Evolutionary conservation across 30 jellyfish, hydroid and myxozoan genomes (phyloP).

Genomic region (Turritopsis dohrnii): DNA sequence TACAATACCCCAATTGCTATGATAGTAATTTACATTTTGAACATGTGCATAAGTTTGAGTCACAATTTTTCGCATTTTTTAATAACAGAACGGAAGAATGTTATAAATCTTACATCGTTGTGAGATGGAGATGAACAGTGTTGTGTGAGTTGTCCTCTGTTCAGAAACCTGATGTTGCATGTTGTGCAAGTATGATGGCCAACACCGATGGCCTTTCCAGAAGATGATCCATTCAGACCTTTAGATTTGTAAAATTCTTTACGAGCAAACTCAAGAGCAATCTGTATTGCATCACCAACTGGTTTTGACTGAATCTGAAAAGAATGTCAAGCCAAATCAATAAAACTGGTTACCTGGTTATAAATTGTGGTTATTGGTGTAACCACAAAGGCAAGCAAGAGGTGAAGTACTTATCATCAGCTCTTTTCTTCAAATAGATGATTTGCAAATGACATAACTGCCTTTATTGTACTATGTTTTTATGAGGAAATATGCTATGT

Average conservation of each 20-base stretch:
- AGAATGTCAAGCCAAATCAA: not conserved
- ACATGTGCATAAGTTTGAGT: too few relatives aligned
- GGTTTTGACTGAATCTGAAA: not conserved
- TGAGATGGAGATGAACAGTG: conserved; percentile 24
- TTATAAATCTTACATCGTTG: conserved; percentile 22
- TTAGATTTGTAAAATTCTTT: conserved; percentile 14
- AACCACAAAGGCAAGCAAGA: too few relatives aligned
- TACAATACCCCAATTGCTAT: too few relatives aligned
- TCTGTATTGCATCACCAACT: not conserved
- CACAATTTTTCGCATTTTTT: not conserved
- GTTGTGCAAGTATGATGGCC: conserved; percentile 34
- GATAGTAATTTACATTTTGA: too few relatives aligned
- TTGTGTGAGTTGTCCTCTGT: not conserved
- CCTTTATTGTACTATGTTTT: too few relatives aligned
- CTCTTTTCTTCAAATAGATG: too few relatives aligned
- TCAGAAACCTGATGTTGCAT: conserved; percentile 24
- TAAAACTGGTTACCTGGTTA: too few relatives aligned
- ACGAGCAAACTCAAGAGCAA: conserved; percentile 29
- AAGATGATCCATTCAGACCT: conserved; percentile 7
- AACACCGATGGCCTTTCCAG: conserved; percentile 21
- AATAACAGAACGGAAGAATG: not conserved
- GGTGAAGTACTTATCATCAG: too few relatives aligned
- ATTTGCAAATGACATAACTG: too few relatives aligned
- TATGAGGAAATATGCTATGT: too few relatives aligned
- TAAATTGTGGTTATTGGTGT: too few relatives aligned